phyloP scores from a whole-genome alignment of 2,113 vertebrate genomes.

The Nansenia antarctica region DNA sequence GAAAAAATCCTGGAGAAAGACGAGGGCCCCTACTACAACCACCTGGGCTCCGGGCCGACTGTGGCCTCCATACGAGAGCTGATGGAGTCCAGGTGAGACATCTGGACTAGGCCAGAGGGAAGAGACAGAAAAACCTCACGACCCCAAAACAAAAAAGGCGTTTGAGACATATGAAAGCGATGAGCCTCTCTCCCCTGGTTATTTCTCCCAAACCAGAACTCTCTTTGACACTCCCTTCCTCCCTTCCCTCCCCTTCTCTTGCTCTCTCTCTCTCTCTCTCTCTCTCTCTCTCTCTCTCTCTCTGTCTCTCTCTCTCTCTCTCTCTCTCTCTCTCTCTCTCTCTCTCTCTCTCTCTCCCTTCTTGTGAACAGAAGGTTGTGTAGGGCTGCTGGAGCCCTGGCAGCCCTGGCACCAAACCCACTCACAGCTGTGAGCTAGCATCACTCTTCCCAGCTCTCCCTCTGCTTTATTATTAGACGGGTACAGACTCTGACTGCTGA shows the following conservation, averaged over 20 bases:
- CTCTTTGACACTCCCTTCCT: not conserved
- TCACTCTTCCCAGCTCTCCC: not conserved
- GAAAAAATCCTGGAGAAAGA: constrained; percentile 97
- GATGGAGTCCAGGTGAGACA: constrained; percentile 85
- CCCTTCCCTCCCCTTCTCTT: not conserved
- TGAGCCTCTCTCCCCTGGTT: not conserved
- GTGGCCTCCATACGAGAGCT: constrained; percentile 90
- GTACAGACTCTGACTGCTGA: too few relatives aligned
- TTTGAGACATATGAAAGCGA: not conserved
- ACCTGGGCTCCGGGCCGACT: constrained; percentile 93
- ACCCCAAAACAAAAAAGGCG: not conserved
- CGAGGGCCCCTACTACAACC: constrained; percentile 97
- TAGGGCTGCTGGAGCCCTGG: constrained; percentile 3
- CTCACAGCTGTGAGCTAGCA: constrained; percentile 32
- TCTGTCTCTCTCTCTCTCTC: not conserved
- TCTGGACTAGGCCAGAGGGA: not conserved
- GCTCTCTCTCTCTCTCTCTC: not conserved
- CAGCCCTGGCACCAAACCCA: constrained; percentile 30
- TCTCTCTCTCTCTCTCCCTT: not conserved
- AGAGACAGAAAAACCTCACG: not conserved
- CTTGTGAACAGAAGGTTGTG: constrained; percentile 12
- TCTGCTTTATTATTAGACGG: too few relatives aligned
- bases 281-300: not conserved
- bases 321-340: not conserved
- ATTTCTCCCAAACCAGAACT: too few relatives aligned